A percentile compares a stretch with the other conserved stretches of the same genome.
Evolutionary conservation across 2,113 vertebrate species (phyloP).

Genomic region (Apodemus sylvaticus): DNA sequence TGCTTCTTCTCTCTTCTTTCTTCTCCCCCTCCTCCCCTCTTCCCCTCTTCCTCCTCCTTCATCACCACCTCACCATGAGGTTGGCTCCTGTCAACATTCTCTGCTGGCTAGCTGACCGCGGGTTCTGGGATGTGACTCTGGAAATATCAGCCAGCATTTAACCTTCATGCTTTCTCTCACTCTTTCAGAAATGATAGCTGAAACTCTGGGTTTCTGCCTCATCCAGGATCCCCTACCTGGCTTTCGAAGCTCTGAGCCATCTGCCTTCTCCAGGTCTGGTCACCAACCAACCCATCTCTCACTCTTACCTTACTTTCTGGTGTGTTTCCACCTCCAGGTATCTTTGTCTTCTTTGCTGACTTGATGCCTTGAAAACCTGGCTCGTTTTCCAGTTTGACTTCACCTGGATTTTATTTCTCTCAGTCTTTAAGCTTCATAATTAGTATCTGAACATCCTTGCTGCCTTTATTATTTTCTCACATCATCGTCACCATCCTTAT

Average conservation of each 20-base stretch:
- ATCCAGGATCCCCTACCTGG: not conserved
- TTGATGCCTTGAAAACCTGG: not conserved
- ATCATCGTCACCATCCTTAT: not conserved
- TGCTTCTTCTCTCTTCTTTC: not conserved
- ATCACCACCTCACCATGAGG: too few species aligned
- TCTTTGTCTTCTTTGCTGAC: not conserved
- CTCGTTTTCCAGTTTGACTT: not conserved
- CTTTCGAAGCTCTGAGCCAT: not conserved
- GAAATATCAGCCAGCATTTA: not conserved
- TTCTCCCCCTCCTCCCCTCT: not conserved
- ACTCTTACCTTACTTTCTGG: not conserved
- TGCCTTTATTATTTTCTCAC: not conserved
- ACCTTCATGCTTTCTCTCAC: not conserved
- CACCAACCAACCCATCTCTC: not conserved
- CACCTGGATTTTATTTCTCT: not conserved
- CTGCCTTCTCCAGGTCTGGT: not conserved
- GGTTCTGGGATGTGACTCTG: not conserved
- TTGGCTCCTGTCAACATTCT: not conserved
- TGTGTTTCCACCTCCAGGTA: not conserved
- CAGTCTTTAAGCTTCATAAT: not conserved
- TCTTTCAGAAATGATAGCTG: not conserved
- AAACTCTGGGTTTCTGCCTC: not conserved
- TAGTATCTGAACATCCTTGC: not conserved
- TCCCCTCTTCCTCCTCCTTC: not conserved
- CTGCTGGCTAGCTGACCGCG: too few species aligned